A percentile compares a stretch with the other conserved stretches of the same genome.
Conservation (phyloP, 2,797 vertebrate genomes). For the Mormyrops attenuatus region DNA sequence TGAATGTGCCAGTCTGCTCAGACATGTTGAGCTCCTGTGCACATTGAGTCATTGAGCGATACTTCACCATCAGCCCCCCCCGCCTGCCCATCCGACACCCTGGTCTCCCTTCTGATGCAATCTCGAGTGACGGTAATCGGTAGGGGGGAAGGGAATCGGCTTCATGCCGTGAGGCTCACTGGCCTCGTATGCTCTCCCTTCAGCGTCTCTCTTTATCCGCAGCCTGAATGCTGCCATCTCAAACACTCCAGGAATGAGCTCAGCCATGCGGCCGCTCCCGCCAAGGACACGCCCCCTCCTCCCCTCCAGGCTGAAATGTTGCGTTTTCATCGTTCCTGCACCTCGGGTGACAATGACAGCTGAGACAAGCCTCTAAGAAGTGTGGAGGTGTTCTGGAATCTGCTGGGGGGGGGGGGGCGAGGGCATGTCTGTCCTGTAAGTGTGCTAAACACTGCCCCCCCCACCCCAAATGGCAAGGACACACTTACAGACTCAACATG, state of each 20-base stretch:
- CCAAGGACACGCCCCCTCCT: background rate
- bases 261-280: background rate
- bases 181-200: background rate
- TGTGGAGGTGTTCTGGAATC: background rate
- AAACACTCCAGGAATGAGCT: conserved; percentile 5
- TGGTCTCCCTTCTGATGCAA: background rate
- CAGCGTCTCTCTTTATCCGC: background rate
- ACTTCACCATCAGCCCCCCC: background rate
- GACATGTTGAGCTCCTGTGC: background rate
- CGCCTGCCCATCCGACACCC: background rate
- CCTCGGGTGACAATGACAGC: background rate
- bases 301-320: conserved; percentile 1
- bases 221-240: background rate
- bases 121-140: background rate
- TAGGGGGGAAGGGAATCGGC: background rate
- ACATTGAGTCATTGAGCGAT: conserved; percentile 11
- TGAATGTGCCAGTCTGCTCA: background rate
- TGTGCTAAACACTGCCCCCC: background rate
- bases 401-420: background rate
- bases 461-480: background rate
- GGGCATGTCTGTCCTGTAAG: background rate
- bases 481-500: background rate
- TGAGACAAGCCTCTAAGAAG: background rate
- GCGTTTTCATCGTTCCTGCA: background rate
- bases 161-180: background rate